Evolutionary conservation across 2,888 invertebrate species (phyloP).

Genomic region (Antheraea assamensis): DNA sequence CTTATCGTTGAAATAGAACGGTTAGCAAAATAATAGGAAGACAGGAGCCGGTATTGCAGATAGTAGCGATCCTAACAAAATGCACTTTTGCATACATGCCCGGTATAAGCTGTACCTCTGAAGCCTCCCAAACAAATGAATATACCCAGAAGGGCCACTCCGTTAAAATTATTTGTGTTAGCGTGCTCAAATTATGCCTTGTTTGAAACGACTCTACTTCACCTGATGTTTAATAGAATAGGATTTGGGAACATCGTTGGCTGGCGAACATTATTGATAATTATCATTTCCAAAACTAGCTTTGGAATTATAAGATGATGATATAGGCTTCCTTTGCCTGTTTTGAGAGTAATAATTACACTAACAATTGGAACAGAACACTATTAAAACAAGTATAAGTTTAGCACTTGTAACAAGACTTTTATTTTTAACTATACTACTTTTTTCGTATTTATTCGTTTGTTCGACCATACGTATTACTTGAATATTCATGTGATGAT

Average conservation of each 20-base stretch:
- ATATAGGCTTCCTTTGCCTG: too few relatives aligned
- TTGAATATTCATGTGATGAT: not conserved
- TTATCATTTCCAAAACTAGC: too few relatives aligned
- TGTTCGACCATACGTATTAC: too few relatives aligned
- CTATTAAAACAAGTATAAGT: too few relatives aligned
- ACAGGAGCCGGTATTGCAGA: constrained; percentile 26
- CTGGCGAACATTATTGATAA: not conserved
- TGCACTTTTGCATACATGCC: constrained; percentile 35
- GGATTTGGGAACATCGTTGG: not conserved
- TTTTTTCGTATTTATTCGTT: too few relatives aligned
- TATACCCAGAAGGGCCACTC: not conserved
- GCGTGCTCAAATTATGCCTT: not conserved
- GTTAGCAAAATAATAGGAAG: constrained; percentile 16
- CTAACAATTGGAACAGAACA: too few relatives aligned
- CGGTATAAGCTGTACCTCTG: constrained; percentile 24
- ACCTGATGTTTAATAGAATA: not conserved
- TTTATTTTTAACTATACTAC: too few relatives aligned
- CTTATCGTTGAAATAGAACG: constrained; percentile 18
- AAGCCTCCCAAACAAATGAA: not conserved
- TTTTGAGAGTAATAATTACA: too few relatives aligned
- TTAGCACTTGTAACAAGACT: too few relatives aligned
- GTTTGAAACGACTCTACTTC: not conserved
- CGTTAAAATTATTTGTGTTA: not conserved
- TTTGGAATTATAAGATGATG: too few relatives aligned
- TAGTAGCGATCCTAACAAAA: constrained; percentile 28